Conservation (phyloP, 2,888 invertebrate species). For the Temnothorax unifasciatus region DNA sequence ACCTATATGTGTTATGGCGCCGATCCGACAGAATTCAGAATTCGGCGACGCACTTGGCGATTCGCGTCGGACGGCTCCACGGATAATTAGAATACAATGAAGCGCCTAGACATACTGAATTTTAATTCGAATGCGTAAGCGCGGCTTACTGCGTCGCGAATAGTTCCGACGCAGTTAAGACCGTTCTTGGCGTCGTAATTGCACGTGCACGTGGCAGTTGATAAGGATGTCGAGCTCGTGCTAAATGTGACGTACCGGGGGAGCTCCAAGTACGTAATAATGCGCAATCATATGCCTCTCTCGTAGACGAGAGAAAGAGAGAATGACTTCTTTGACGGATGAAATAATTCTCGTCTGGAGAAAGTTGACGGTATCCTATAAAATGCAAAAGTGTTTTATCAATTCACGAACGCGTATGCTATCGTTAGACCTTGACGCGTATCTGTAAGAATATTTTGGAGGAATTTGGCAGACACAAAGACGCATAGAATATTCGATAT, state of each 20-base stretch:
- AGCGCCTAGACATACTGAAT: slow-evolving; percentile 55
- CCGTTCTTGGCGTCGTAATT: slow-evolving; percentile 49
- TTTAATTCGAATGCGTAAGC: slow-evolving; percentile 66
- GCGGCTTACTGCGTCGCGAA: slow-evolving; percentile 65
- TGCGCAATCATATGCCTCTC: not conserved
- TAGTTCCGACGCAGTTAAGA: slow-evolving; percentile 60
- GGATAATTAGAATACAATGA: slow-evolving; percentile 71
- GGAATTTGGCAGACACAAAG: not conserved
- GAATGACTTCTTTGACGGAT: not conserved
- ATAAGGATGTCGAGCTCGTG: slow-evolving; percentile 56
- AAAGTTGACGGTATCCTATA: too few relatives aligned
- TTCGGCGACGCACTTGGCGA: slow-evolving; percentile 37
- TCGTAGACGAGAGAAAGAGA: slow-evolving; percentile 4
- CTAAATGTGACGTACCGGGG: slow-evolving; percentile 33
- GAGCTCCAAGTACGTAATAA: slow-evolving; percentile 17
- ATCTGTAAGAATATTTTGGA: not conserved
- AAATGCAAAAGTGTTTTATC: not conserved
- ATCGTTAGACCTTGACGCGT: not conserved
- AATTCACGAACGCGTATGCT: not conserved
- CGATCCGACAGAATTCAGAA: slow-evolving; percentile 25
- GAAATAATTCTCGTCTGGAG: not conserved
- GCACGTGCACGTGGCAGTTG: slow-evolving; percentile 67
- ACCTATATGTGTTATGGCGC: not conserved
- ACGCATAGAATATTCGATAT: not conserved
- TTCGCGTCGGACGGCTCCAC: not conserved